Conservation (phyloP, 2,797 vertebrate species). For the Rhinatrema bivittatum region DNA sequence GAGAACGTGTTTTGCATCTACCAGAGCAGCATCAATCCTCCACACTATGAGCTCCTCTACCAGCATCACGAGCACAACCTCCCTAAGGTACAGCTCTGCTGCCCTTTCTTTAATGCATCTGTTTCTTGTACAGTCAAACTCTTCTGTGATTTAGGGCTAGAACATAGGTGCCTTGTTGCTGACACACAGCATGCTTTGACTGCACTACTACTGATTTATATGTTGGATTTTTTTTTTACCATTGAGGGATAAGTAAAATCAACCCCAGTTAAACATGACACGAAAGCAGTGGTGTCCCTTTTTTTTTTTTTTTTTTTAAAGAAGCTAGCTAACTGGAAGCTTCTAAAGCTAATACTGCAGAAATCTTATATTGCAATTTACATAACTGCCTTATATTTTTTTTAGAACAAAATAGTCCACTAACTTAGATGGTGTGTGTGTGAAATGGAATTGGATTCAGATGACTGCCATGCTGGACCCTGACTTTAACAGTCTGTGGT, state of each 20-base stretch:
- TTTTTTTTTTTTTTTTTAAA: neutral
- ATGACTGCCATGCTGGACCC: too few species aligned
- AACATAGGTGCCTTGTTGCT: too few species aligned
- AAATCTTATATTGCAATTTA: rapidly evolving
- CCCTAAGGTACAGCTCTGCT: conserved; percentile 92
- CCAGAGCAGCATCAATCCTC: conserved; percentile 84
- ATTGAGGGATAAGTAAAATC: conserved; percentile 8
- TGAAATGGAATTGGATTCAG: too few species aligned
- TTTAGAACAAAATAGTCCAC: rapidly evolving
- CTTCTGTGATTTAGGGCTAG: too few species aligned
- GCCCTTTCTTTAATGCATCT: neutral
- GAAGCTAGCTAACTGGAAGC: too few species aligned
- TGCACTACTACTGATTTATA: too few species aligned
- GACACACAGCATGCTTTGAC: too few species aligned
- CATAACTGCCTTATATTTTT: rapidly evolving
- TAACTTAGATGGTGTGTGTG: too few species aligned
- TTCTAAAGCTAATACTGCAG: too few species aligned
- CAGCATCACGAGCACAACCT: conserved; percentile 85
- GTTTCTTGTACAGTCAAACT: too few species aligned
- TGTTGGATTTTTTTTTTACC: conserved; percentile 8
- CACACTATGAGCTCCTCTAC: conserved; percentile 92
- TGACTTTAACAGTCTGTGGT: too few species aligned
- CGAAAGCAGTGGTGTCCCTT: neutral
- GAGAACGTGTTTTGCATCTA: conserved; percentile 90
- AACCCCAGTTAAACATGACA: neutral